A percentile compares a stretch with the other conserved stretches of the same genome.
Conservation (phyloP, 2,888 invertebrate species). For the Leuctra nigra region DNA sequence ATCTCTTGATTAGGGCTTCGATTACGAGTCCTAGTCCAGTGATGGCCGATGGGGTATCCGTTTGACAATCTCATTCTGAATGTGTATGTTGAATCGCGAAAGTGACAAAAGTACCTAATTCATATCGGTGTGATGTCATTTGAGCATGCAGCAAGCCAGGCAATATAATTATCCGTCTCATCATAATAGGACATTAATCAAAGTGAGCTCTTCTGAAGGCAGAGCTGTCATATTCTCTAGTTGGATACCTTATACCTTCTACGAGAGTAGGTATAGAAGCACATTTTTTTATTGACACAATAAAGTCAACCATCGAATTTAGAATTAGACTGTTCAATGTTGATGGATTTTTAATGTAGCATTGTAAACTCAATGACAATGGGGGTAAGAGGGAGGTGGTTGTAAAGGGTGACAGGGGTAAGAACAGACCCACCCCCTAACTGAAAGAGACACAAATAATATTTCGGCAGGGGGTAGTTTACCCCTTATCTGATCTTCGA, state of each 20-base stretch:
- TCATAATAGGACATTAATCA: slow-evolving; percentile 9
- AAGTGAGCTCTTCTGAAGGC: slow-evolving; percentile 2
- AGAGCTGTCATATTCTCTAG: too few relatives aligned
- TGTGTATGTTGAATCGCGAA: too few relatives aligned
- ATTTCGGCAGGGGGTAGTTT: slow-evolving; percentile 12
- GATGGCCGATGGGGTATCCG: too few relatives aligned
- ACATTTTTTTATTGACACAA: slow-evolving; percentile 5
- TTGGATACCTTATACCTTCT: too few relatives aligned
- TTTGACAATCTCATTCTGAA: too few relatives aligned
- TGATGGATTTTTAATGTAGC: slow-evolving; percentile 27
- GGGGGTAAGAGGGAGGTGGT: background rate
- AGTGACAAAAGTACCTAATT: too few relatives aligned
- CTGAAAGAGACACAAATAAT: slow-evolving; percentile 10
- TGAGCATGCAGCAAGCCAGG: too few relatives aligned
- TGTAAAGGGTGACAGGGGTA: slow-evolving; percentile 13
- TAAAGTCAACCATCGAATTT: slow-evolving; percentile 6
- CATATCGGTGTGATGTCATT: background rate
- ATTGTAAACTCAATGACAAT: slow-evolving; percentile 19
- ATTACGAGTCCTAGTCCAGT: too few relatives aligned
- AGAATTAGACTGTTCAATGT: slow-evolving; percentile 4
- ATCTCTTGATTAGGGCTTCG: too few relatives aligned
- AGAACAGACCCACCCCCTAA: slow-evolving; percentile 10
- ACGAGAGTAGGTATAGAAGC: too few relatives aligned
- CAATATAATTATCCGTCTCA: background rate
- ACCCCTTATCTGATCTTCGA: slow-evolving; percentile 6